Conservation (phyloP, 1,140 invertebrate species). For the Papilio helenus region DNA sequence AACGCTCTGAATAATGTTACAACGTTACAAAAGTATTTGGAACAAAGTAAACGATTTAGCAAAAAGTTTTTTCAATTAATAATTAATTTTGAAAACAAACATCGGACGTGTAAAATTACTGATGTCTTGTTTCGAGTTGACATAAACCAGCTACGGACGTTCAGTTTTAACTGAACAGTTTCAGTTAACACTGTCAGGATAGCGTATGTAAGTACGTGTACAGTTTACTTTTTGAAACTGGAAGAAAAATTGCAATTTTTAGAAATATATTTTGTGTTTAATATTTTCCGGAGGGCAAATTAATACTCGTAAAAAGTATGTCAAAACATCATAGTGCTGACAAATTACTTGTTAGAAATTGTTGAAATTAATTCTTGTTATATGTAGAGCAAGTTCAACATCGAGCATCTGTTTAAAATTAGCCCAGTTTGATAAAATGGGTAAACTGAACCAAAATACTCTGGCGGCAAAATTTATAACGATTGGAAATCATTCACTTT, state of each 20-base stretch:
- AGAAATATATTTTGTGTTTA: not conserved
- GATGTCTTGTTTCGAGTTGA: not conserved
- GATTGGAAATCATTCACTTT: conserved; percentile 60
- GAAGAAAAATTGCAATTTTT: not conserved
- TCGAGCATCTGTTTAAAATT: conserved; percentile 63
- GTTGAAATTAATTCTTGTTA: conserved; percentile 20
- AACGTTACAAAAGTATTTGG: not conserved
- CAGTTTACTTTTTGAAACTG: not conserved
- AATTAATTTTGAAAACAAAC: not conserved
- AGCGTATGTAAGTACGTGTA: no score
- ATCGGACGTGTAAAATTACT: not conserved
- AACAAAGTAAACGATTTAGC: conserved; percentile 6
- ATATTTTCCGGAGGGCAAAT: not conserved
- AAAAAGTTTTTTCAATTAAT: not conserved
- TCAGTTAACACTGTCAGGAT: no score
- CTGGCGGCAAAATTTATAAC: conserved; percentile 54
- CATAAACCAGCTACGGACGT: no score
- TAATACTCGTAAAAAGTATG: not conserved
- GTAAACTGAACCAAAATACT: conserved; percentile 35
- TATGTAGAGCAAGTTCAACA: conserved; percentile 40
- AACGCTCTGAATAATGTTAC: not conserved
- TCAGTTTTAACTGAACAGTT: no score
- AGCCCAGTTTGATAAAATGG: conserved; percentile 38
- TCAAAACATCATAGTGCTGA: not conserved
- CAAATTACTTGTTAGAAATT: not conserved